phyloP scores from a whole-genome alignment of 1,140 invertebrate genomes.

The Metaphire vulgaris region DNA sequence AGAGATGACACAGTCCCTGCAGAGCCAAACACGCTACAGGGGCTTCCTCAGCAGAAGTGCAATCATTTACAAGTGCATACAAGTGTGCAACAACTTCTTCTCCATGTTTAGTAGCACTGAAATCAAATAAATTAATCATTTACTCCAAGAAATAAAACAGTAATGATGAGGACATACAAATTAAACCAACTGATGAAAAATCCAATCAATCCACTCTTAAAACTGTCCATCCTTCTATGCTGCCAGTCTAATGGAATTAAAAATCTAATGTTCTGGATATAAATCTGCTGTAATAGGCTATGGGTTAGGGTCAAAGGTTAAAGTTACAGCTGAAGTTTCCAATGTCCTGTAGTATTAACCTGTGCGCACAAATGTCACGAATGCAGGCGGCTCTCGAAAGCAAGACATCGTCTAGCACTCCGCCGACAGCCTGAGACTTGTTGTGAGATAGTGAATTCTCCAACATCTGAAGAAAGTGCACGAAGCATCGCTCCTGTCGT shows the following conservation, averaged over 20 bases:
- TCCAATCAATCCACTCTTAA: too few relatives aligned
- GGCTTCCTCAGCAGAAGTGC: background rate
- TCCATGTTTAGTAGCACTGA: background rate
- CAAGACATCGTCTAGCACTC: background rate
- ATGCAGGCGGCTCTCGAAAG: background rate
- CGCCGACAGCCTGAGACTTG: background rate
- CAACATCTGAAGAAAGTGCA: background rate
- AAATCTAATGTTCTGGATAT: too few relatives aligned
- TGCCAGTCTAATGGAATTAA: too few relatives aligned
- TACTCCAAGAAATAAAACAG: background rate
- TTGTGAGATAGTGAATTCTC: background rate
- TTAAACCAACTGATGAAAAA: too few relatives aligned
- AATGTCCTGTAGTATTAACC: too few relatives aligned
- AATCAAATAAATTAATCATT: too few relatives aligned
- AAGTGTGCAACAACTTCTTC: background rate
- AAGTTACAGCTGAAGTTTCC: too few relatives aligned
- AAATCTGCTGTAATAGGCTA: too few relatives aligned
- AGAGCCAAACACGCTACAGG: background rate
- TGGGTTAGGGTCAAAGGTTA: too few relatives aligned
- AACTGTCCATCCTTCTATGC: too few relatives aligned
- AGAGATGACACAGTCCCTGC: background rate
- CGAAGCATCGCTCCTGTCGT: background rate
- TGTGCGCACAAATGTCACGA: background rate
- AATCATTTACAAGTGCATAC: background rate
- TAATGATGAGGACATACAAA: too few relatives aligned